Evolutionary conservation across 2,888 invertebrate species (phyloP), one percentile per base, ranked within the genome.

Genomic region (Tryphoninae sp.): DNA sequence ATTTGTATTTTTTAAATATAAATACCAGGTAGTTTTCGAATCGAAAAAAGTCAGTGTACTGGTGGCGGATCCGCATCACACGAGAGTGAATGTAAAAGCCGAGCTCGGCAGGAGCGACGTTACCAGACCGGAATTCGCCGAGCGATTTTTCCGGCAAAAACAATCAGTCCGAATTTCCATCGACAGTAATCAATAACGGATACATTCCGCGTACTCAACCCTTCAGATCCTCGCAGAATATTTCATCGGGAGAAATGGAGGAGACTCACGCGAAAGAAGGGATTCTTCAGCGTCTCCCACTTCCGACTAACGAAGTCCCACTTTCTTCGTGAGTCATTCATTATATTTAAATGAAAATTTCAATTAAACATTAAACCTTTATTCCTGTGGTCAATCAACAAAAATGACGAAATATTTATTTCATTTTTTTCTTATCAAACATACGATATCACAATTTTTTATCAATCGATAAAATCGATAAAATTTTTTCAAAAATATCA

Each of bases 21-120:
- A 26, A 13, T 6, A 89, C 33, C 87, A 95, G 95, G 95, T 95
- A 58, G 95, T 95, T 59, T 95, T 94, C 90, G 94, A 95, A 89
- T 94, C 95, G 1, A 94, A 95, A 80, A 95, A 95, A 84, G 93
- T 95, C 45, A 95, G 95, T 76, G 95, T 95, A 9, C 89, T 95
- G 51, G 93, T 95, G 33, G 95, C 95, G 6, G 95, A 95, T 91
- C 95, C 95, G 0, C 93, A 93, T 62, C 93, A 93, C 87, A 95
- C 95, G 7, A 94, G 94, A 90, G 94, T 95, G 9, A 94, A 94
- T 90, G 93, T 95, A 8, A 90, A 90, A 84, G 88, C 90, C 6
- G 89, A 91, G 59, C 83, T 88, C 42, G 87, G 85, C 58, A 86
- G 83, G 79, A 68, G 78, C 49, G 86, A 85, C 58, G 78, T 82